A percentile compares a stretch with the other conserved stretches of the same genome.
Evolutionary conservation across 2,888 invertebrate genomes (phyloP).

Genomic region (Callyntrura sp.): DNA sequence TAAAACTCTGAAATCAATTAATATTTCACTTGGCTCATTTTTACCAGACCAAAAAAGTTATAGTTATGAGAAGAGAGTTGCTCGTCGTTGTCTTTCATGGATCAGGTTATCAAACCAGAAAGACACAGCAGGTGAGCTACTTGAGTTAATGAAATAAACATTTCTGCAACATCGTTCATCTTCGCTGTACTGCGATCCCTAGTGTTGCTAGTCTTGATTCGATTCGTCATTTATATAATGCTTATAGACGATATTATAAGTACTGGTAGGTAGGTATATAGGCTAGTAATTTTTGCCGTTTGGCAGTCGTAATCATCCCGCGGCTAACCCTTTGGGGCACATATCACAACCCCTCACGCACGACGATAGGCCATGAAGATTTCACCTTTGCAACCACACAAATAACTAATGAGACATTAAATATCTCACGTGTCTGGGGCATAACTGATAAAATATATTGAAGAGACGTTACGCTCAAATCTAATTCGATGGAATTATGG

Average conservation of each 20-base stretch:
- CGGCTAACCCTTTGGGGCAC: not conserved
- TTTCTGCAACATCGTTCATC: constrained; percentile 2
- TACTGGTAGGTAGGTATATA: too few species aligned
- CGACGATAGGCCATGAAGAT: constrained; percentile 11
- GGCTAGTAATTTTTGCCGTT: constrained; percentile 8
- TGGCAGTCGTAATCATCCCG: not conserved
- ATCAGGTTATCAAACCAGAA: constrained; percentile 34
- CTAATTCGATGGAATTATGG: too few species aligned
- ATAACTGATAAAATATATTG: too few species aligned
- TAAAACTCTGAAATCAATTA: not conserved
- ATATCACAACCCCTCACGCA: not conserved
- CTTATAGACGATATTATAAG: too few species aligned
- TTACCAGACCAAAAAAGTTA: constrained; percentile 19
- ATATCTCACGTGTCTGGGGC: too few species aligned
- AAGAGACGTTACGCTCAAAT: too few species aligned
- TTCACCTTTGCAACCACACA: not conserved
- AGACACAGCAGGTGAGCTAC: constrained; percentile 37
- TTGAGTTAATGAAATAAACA: constrained; percentile 4
- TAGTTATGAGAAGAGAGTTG: not conserved
- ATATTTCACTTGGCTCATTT: not conserved
- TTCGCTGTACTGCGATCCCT: too few species aligned
- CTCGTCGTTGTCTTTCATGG: not conserved
- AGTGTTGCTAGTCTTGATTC: too few species aligned
- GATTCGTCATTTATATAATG: too few species aligned
- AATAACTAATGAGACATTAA: too few species aligned